Evolutionary conservation across 2,888 invertebrate genomes (phyloP), one percentile per base, ranked within the genome.

Genomic region (Archips xylosteana): DNA sequence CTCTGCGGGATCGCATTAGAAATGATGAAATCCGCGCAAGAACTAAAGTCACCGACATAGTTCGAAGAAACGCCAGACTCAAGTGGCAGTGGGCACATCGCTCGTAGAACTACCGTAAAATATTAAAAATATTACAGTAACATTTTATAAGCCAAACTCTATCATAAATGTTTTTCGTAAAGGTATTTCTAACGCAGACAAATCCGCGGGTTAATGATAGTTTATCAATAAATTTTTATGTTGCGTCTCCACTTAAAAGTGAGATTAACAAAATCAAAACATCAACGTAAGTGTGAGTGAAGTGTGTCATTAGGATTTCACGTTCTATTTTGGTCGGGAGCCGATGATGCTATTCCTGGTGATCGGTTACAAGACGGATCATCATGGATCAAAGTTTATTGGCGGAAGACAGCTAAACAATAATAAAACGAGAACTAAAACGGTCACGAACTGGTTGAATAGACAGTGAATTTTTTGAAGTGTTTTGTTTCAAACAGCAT

Each of bases 301-400:
- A 89, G 87, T 90, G 87, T 91, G 91, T 91, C 91, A 91, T 91
- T 89, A 86, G 88, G 88, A 86, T 89, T 85, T 83, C 85, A 83
- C 79, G 80, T 87, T 88, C 89, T 91, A 92, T 92, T 90, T 90
- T 82, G 76, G 86, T 84, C 63, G 75, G 75, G 70, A 57, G 63
- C 68, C 80, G 80, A 83, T 79, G 78, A 69, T 78, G 79, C 80
- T 86, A 83, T 85, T 81, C 79, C 80, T 81, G 78, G 82, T 72
- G 75, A 80, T 80, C 76, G 82, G 81, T 82, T 81, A 80, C 81
- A 82, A 81, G 82, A 85, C 80, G 84, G 86, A 91, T 89, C 85
- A 88, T 83, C 82, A 79, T 82, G 83, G 85, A 89, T 89, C 87
- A 85, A 83, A 85, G 87, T 88, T 89, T 88, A 89, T 86, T 84